A percentile compares a stretch with the other conserved stretches of the same genome.
Evolutionary conservation across 2,888 invertebrate species (phyloP).

Genomic region (Ptychoptera contaminata): DNA sequence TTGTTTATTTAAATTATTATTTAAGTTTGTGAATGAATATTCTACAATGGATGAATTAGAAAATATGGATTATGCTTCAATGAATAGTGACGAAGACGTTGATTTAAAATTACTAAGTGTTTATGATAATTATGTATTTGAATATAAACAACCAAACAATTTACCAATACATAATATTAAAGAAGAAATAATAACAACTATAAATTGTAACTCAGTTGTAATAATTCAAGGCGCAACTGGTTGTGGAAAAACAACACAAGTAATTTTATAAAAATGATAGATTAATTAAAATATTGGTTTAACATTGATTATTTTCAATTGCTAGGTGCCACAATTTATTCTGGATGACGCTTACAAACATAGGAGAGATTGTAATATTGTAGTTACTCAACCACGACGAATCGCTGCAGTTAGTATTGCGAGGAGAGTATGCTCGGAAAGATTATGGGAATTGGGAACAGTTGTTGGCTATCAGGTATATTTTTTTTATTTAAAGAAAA

Average conservation of each 20-base stretch:
- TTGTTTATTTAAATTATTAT: too few species aligned
- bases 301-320: slow-evolving; percentile 1
- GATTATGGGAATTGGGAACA: slow-evolving; percentile 66
- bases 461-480: slow-evolving; percentile 79
- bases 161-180: slow-evolving; percentile 23
- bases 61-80: slow-evolving; percentile 1
- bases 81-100: slow-evolving; percentile 14
- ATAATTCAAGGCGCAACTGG: slow-evolving; percentile 89
- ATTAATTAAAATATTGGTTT: not conserved
- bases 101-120: slow-evolving; percentile 8
- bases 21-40: too few species aligned
- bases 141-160: slow-evolving; percentile 18
- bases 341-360: slow-evolving; percentile 56
- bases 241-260: slow-evolving; percentile 81
- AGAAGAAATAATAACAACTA: slow-evolving; percentile 47
- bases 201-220: slow-evolving; percentile 45
- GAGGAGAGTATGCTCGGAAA: slow-evolving; percentile 64
- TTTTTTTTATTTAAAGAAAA: not conserved
- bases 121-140: slow-evolving; percentile 21
- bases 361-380: slow-evolving; percentile 60
- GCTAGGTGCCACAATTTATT: slow-evolving; percentile 72
- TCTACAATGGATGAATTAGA: too few species aligned
- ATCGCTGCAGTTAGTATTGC: slow-evolving; percentile 89
- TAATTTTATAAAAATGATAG: slow-evolving; percentile 7
- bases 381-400: slow-evolving; percentile 84